Base-by-base conservation (phyloP, 2,888 invertebrate genomes). In the Allophyes oxyacanthae region DNA sequence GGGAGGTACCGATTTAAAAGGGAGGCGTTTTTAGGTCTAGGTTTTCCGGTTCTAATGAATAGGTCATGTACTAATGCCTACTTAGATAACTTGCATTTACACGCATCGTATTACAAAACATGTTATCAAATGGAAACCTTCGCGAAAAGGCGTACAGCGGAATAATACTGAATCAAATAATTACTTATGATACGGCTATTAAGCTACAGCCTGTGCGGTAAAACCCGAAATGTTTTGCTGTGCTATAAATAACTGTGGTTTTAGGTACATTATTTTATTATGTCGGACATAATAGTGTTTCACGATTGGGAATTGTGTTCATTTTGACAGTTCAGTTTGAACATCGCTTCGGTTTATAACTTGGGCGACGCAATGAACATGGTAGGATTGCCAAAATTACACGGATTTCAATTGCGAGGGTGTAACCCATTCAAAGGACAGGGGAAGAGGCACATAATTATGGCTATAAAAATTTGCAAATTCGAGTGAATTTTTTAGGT, bases 101-200 rank as follows among this genome's bases (percentile, higher is more conserved):
- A 33, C 28, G n/a, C 5, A 11, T 42, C 20, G 8, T 68, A 32
- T 62, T 43, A 50, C 36, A 33, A 41, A 58, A 49, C 34, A 49
- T 56, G 9, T 49, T 44, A 53, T 69, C 38, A 40, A 13, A 40
- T 43, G 53, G 64, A 40, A 53, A 49, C 28, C 6, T 38, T 45
- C 9, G 6, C 6, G 8, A 2, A 20, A 41, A 14, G 14, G 10
- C 34, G 13, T 20, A 14, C 7, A 15, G 14, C 64, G 64, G 66
- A 66, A 64, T 58, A 38, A n/a, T 69, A 69, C 70, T 40, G 63
- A 38, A 55, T 49, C 30, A 34, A 56, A 56, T 43, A 7, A 10
- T 36, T 36, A 11, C 11, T 9, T 11, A 2, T 1, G 15, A 6
- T 14, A 28, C 8, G 15, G 11, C 36, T 36, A 43, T 56, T 37